phyloP scores from a whole-genome alignment of 2,888 invertebrate genomes.

The Ichneumoninae sp. region DNA sequence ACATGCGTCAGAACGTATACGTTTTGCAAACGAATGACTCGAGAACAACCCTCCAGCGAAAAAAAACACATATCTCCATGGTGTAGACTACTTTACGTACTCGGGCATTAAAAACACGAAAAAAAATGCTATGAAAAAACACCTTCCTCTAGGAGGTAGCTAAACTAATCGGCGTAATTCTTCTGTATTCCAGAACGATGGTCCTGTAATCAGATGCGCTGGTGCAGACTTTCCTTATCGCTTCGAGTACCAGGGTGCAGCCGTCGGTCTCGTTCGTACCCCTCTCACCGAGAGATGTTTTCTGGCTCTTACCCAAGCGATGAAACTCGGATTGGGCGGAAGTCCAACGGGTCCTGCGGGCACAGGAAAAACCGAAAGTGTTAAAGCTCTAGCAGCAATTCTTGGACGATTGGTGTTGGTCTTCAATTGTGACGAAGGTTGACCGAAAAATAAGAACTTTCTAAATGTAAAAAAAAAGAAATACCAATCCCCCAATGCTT shows the following conservation, averaged over 20 bases:
- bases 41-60: no score
- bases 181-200: conserved; percentile 81
- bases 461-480: neutral
- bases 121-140: neutral
- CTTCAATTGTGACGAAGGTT: conserved; percentile 97
- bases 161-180: neutral
- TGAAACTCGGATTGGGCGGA: conserved; percentile 98
- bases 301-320: conserved; percentile 97
- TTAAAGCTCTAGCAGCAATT: conserved; percentile 96
- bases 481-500: neutral
- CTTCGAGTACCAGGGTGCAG: conserved; percentile 99
- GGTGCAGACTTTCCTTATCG: conserved; percentile 97
- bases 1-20: no score
- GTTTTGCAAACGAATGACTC: no score
- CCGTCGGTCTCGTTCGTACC: conserved; percentile 97
- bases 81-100: no score
- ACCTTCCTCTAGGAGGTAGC: no score
- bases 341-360: conserved; percentile 99
- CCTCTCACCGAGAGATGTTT: conserved; percentile 99
- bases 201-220: conserved; percentile 94
- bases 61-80: no score
- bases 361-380: conserved; percentile 99
- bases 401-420: conserved; percentile 97
- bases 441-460: neutral
- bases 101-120: no score